Evolutionary conservation across 2,113 vertebrate genomes (phyloP), one percentile per base, ranked within the genome.

Genomic region (Tiliqua scincoides): DNA sequence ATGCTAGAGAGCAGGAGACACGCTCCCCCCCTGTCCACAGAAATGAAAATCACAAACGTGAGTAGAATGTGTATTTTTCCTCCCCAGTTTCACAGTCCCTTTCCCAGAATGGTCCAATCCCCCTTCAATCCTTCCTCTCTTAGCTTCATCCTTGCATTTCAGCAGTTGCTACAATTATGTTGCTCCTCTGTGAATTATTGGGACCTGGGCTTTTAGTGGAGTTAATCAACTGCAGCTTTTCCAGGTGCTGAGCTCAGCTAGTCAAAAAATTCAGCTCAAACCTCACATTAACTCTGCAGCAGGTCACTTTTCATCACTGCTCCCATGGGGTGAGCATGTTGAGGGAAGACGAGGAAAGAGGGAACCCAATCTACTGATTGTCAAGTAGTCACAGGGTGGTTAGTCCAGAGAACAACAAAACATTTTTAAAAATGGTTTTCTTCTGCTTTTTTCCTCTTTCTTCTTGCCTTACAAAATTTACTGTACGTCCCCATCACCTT

Each of bases 41-140:
- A 95, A 96, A 97, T 0, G 98, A 98, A 95, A 97, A 98, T 95
- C 98, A 98, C 94, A 98, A 98, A 97, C 97, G 98, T 99, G 97
- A 98, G 97, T 97, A 91, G 80, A 84, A 70, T 92, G 79, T 88
- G 83, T 17, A 23, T 63, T 72, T 30, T 54, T 2, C 40, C 59
- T 87, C 71, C 59, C n/a, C 73, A 75, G 59, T 89, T 86, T 32
- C 57, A 63, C 86, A 88, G 52, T 63, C 21, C 40, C 37, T n/a
- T 25, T 25, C 54, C 54, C 43, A 25, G n/a, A 86, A 54, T 65
- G 67, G n/a, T 76, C 52, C 61, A 72, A 21, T 12, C 32, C 59
- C 80, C 52, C 23, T 88, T 79, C 17, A 59, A 68, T 82, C 27
- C 32, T 27, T 82, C 80, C 59, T 88, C 68, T 63, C 71, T 87